Evolutionary conservation across 2,113 vertebrate species (phyloP), one percentile per base, ranked within the genome.

Genomic region (Scolopax mira): DNA sequence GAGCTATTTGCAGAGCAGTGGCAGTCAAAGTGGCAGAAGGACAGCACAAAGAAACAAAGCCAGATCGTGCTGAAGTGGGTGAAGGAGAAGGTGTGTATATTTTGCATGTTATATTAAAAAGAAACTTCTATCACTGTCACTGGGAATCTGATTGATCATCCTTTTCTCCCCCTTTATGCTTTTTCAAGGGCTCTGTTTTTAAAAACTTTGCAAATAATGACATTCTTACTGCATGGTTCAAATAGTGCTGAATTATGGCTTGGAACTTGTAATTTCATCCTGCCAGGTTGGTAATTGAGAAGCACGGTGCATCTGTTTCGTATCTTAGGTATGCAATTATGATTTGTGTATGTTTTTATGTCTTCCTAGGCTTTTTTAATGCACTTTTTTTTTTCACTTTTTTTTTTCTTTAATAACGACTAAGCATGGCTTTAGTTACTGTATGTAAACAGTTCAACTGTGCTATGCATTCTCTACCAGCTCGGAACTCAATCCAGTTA

Each of bases 21-120:
- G 99, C 99, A 5, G 99, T 99, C 54, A 99, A 99, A 85, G 99
- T 99, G 18, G 99, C 99, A 3, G 99, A 99, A 95, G 98, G 98
- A 58, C 99, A 98, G 49, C 98, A 98, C 85, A 98, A 98, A 84
- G 97, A 98, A 48, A 62, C 98, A 44, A 98, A 98, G 91, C 67
- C 97, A 82, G 98, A 97, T 14, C 97, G 88, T 16, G 57, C 96
- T 2, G 97, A 98, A 11, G 62, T n/a, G 51, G 15, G 72, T 8
- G 98, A 98, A 48, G 97, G 95, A 85, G 98, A 98, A 98, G 98
- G 98, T 98, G 25, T 16, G 98, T 97, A 73, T 64, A 28, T 74
- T 64, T 46, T 39, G 6, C 35, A 15, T 67, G 27, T 17, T 87
- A 49, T 57, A 33, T 46, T 87, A 7, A 17, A 84, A 61, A 7